These are phyloP conservation scores for Caenorhabditis macrosperma DNA, from an alignment of 2,888 invertebrate species.

Conservation along the genomic window DNA sequence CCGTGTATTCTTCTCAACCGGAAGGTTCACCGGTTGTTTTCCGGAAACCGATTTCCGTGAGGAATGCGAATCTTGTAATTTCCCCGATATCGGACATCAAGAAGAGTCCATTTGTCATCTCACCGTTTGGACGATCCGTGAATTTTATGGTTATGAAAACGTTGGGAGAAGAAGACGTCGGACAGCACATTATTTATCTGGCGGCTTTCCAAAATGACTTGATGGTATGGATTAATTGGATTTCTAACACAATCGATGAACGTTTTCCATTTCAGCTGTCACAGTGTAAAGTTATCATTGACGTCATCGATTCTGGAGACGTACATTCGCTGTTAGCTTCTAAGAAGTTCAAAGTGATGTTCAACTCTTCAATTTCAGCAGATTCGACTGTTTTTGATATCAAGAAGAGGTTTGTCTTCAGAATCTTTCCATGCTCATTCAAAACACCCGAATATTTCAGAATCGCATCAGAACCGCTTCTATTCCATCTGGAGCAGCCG, in stretches of 20 bases:
- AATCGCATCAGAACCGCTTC: constrained; percentile 26
- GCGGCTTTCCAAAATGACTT: constrained; percentile 11
- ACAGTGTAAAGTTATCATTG: constrained; percentile 40
- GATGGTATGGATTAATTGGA: constrained; percentile 3
- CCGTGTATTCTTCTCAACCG: constrained; percentile 19
- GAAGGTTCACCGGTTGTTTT: constrained; percentile 28
- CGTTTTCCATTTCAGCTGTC: constrained; percentile 25
- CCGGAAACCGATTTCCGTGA: constrained; percentile 7
- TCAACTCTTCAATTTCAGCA: constrained; percentile 12
- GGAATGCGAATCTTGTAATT: neutral
- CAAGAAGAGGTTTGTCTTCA: constrained; percentile 24
- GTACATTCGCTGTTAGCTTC: constrained; percentile 10
- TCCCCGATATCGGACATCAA: constrained; percentile 28
- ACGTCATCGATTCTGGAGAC: constrained; percentile 39
- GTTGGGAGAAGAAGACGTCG: constrained; percentile 10
- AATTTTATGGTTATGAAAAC: constrained; percentile 15
- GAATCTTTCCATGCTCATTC: neutral
- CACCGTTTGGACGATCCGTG: constrained; percentile 2
- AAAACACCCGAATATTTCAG: constrained; percentile 20
- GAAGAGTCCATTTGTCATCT: constrained; percentile 10
- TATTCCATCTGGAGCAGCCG: constrained; percentile 36
- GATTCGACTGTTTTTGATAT: constrained; percentile 26
- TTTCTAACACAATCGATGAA: neutral
- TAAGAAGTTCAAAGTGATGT: constrained; percentile 5
- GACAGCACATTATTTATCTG: constrained; percentile 30